These are phyloP conservation scores for Macrobrachium nipponense DNA, from an alignment of 1,140 invertebrate genomes.

Conservation along the genomic window DNA sequence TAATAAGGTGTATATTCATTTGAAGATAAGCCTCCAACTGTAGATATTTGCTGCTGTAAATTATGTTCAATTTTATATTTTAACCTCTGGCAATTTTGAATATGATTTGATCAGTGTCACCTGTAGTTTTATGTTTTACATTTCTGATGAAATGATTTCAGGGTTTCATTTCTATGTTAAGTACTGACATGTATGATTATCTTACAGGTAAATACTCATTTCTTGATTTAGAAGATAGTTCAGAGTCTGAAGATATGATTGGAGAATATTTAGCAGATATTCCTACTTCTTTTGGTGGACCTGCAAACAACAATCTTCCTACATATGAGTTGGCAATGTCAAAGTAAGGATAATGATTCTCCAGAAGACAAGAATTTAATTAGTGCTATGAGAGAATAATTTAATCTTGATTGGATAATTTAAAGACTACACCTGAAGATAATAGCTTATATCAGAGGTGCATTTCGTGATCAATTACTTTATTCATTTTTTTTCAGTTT, in stretches of 20 bases:
- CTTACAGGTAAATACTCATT: constrained; percentile 52
- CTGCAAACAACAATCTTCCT: constrained; percentile 34
- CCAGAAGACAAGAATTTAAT: not conserved
- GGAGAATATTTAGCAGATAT: constrained; percentile 55
- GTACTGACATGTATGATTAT: not conserved
- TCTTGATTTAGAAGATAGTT: constrained; percentile 56
- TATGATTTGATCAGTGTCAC: no score
- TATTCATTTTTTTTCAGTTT: constrained; percentile 18
- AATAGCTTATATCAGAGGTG: not conserved
- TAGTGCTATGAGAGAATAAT: not conserved
- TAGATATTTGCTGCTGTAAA: no score
- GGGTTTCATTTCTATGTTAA: no score
- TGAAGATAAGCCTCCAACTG: no score
- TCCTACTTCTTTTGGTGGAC: constrained; percentile 16
- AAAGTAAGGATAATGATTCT: constrained; percentile 26
- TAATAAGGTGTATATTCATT: no score
- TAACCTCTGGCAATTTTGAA: no score
- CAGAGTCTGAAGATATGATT: constrained; percentile 59
- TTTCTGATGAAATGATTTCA: no score
- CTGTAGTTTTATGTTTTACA: no score
- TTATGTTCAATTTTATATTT: no score
- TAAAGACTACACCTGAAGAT: not conserved
- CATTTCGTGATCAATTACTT: no score
- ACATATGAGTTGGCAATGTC: constrained; percentile 47
- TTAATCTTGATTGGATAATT: no score